Base-by-base conservation (phyloP, 2,888 invertebrate genomes). In the Acronicta psi region DNA sequence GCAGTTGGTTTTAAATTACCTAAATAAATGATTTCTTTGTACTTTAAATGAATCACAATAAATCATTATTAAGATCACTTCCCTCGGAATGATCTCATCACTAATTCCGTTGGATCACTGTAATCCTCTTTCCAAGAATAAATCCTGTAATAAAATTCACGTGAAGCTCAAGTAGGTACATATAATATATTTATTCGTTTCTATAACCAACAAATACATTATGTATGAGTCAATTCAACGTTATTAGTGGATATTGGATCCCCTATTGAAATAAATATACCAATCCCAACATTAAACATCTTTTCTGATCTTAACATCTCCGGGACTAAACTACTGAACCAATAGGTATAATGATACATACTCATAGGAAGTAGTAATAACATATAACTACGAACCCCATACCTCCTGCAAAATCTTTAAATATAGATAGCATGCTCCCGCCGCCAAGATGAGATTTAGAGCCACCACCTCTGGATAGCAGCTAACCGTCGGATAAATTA, bases 81-180 rank as follows among this genome's bases (percentile, higher is more conserved):
- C 14, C 10, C 14, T 16, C 14, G 13, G 42, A 59, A 52, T 82
- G 80, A 82, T 41, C 50, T 82, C 82, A 82, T 75, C 63, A 44
- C 53, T 69, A 69, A 56, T 69, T 77, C 53, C 64, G 38, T 60
- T 54, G 29, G 34, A 54, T 38, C 36, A 13, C 41, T 41, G 58
- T 60, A 68, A 71, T 76, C 71, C 62, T 49, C 59, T 55, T 74
- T 77, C 76, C 18, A 42, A 55, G 73, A 78, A 69, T 58, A 58
- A 59, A 59, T 54, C 59, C 58, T 51, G 29, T 57, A 60, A 76
- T 65, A 61, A 69, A 66, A 74, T 66, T 72, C 61, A 61, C 37
- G 42, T 25, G 50, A 49, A 50, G 14, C 25, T 36, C 34, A n/a
- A 51, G 45, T 47, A 47, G 11, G 45, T 47, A 56, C 40, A 31